Evolutionary conservation across 92 coral and sea anemone species (phyloP), one percentile per base, ranked within the genome.

Genomic region (Blastomussa wellsi): DNA sequence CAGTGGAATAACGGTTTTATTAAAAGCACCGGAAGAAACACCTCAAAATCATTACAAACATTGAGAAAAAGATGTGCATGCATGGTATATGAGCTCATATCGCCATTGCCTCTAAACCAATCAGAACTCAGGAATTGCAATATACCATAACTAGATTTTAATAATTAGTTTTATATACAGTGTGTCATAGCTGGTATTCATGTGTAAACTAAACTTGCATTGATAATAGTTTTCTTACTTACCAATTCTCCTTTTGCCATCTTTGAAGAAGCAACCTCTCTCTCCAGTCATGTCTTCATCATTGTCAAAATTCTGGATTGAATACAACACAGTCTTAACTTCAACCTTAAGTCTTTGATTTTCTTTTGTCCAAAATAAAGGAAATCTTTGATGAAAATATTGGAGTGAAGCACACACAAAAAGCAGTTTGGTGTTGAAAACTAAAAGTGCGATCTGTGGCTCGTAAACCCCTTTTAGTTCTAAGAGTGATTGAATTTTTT

Each of bases 241-340:
- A 96, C 99, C 99, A 67, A 92, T 96, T 77, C 93, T 89, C 69
- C 99, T 89, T 74, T 92, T 94, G 48, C 99, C 99, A 88, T 96
- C 99, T 85, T 94, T 89, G 85, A 96, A 96, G 88, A 76, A 96
- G 77, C 99, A 96, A 5, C 99, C 99, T 88, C 95, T 92, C 74
- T 91, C 98, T 0, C 99, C 98, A 80, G 92, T 94, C 92, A 96
- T 88, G 77, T 96, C 99, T 76, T 96, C 99, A 67, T 96, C 99
- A 84, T 96, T 89, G 12, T 88, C 99, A 84, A 89, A 84, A 77
- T 87, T 91, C 89, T 86, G 84, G 42, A 73, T 79, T 26, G 29
- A 52, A 55, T 55, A 20, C 44, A 77, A 42, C 22, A 9, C 59
- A 39, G 26, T 20, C 2, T 31, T 31, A 33, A 4, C 38, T 52